Percentiles rank a stretch among this genome's conserved stretches.
Evolutionary conservation across 2,113 vertebrate species (phyloP).

Genomic region (Neolamprologus sp.): DNA sequence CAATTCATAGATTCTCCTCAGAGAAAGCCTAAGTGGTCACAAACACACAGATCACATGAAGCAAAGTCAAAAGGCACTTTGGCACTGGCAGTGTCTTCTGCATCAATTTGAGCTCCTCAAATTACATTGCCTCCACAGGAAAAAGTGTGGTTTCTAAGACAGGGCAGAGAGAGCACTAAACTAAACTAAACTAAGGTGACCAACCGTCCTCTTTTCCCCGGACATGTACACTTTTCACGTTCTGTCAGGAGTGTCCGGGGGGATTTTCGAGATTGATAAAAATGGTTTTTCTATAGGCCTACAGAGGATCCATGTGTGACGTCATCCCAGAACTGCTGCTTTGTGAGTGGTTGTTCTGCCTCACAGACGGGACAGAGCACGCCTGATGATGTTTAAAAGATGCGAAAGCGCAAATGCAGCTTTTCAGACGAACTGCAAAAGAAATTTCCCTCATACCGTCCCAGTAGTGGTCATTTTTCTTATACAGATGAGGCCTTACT

Average conservation of each 20-base stretch:
- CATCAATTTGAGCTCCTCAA: not conserved
- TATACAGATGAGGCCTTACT: not conserved
- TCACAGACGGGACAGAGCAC: not conserved
- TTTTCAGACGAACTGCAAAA: not conserved
- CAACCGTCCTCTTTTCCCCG: not conserved
- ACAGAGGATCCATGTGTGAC: not conserved
- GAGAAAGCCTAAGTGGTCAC: fast-evolving
- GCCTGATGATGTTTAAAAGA: not conserved
- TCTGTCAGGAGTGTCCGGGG: not conserved
- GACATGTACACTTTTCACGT: not conserved
- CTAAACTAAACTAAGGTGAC: not conserved
- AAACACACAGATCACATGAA: not conserved
- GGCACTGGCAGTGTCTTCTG: not conserved
- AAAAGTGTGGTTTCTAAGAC: not conserved
- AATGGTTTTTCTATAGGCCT: not conserved
- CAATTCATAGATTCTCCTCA: not conserved
- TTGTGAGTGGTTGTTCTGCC: not conserved
- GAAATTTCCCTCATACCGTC: not conserved
- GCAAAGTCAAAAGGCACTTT: no score
- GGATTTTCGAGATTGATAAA: not conserved
- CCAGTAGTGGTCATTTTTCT: not conserved
- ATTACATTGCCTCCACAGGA: not conserved
- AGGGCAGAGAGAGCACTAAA: not conserved
- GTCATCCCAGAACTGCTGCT: not conserved
- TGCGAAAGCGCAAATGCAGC: not conserved